Evolutionary conservation across 2,888 invertebrate species (phyloP), one percentile per base, ranked within the genome.

Genomic region (Aromia moschata): DNA sequence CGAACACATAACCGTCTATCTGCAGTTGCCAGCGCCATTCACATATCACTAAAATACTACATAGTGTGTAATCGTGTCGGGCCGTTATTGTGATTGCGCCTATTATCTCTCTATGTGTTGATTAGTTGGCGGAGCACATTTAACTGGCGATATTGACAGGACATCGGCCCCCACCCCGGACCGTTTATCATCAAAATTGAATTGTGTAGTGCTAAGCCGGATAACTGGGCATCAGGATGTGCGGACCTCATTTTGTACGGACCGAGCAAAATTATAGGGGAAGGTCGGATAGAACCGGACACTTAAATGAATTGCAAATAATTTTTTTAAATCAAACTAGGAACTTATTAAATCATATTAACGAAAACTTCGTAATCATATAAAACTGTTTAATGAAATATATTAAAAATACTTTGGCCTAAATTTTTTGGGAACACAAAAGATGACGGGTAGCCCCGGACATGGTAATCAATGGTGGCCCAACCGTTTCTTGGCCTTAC

Each of bases 1-100:
- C n/a, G n/a, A n/a, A n/a, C n/a, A n/a, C n/a, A n/a, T n/a, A 60
- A 64, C 56, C 51, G 59, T 45, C 33, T 64, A 64, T 61, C 64
- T 54, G 53, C 37, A 37, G 47, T 25, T 56, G 45, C 55, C 60
- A 59, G 56, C 56, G 49, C 61, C 16, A 61, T 64, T 58, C 59
- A 46, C 56, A 45, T 53, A 60, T 51, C 54, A 58, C 55, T 65
- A 56, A 62, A 65, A 60, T 60, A 59, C 57, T 61, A 55, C 54
- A 33, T n/a, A n/a, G n/a, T 18, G 57, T 53, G 52, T 51, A 62
- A 63, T 60, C 57, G 51, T 51, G 60, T 58, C 43, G n/a, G 20
- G 56, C 56, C 47, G 51, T 56, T 56, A 43, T 20, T 56, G 38
- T 30, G 33, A 51, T 49, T 51, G 43, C 20, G 9, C 31, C 49